Conservation (phyloP, 2,797 vertebrate species). For the Hipposideros larvatus region DNA sequence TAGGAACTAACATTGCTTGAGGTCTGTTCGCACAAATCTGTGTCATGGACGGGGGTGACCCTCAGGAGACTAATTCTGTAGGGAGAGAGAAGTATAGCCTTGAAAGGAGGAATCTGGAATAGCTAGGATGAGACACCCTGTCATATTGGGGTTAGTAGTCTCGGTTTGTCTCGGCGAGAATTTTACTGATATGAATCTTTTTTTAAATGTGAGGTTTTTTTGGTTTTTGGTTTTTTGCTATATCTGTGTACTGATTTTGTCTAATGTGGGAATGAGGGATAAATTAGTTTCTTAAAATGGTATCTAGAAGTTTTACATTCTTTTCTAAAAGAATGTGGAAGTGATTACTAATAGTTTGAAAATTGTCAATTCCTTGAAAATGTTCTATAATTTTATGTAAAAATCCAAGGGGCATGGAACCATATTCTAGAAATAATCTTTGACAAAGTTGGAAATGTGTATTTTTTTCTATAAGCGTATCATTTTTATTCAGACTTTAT, state of each 20-base stretch:
- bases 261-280: neutral
- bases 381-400: slow-evolving; percentile 39
- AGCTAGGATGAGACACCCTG: neutral
- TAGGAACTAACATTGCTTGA: neutral
- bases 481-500: slow-evolving; percentile 34
- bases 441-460: neutral
- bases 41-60: neutral
- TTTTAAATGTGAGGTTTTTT: neutral
- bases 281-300: slow-evolving; percentile 28
- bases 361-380: neutral
- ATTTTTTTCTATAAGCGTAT: neutral
- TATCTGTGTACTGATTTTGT: slow-evolving; percentile 9
- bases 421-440: slow-evolving; percentile 23
- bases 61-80: neutral
- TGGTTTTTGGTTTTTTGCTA: neutral
- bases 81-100: neutral
- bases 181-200: neutral
- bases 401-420: neutral
- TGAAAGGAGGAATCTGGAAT: neutral
- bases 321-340: neutral
- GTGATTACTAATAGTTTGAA: neutral
- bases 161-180: neutral
- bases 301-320: neutral
- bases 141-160: neutral
- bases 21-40: neutral